Evolutionary conservation across 1,140 invertebrate species (phyloP).

Genomic region (Magallana gigas): DNA sequence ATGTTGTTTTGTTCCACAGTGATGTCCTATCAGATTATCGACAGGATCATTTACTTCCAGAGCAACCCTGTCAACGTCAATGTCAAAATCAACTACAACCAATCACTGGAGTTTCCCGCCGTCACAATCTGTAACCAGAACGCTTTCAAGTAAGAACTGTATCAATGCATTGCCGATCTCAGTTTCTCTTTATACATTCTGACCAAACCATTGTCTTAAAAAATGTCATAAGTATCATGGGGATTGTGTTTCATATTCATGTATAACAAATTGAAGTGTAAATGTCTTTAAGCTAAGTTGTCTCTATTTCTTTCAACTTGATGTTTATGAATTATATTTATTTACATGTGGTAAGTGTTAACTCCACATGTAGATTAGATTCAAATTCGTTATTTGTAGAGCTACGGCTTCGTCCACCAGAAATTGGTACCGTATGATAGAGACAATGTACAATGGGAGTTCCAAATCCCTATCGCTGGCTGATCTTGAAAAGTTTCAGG

Average conservation of each 20-base stretch:
- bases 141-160: constrained; percentile 66
- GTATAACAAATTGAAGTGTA: too few species aligned
- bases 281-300: too few species aligned
- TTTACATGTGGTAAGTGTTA: too few species aligned
- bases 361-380: too few species aligned
- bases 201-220: too few species aligned
- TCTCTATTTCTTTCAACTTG: too few species aligned
- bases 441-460: constrained; percentile 56
- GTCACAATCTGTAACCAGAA: constrained; percentile 75
- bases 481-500: constrained; percentile 34
- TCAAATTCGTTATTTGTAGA: constrained; percentile 54
- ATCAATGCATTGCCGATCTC: too few species aligned
- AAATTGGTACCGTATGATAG: constrained; percentile 54
- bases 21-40: constrained; percentile 66
- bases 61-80: constrained; percentile 68
- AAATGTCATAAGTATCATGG: too few species aligned
- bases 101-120: constrained; percentile 68
- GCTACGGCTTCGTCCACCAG: constrained; percentile 51
- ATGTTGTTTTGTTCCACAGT: constrained; percentile 56
- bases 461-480: background rate
- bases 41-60: constrained; percentile 67
- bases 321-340: too few species aligned
- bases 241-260: too few species aligned
- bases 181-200: too few species aligned
- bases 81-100: constrained; percentile 71